Conservation (phyloP, 2,797 vertebrate genomes). For the Enoplosus armatus region DNA sequence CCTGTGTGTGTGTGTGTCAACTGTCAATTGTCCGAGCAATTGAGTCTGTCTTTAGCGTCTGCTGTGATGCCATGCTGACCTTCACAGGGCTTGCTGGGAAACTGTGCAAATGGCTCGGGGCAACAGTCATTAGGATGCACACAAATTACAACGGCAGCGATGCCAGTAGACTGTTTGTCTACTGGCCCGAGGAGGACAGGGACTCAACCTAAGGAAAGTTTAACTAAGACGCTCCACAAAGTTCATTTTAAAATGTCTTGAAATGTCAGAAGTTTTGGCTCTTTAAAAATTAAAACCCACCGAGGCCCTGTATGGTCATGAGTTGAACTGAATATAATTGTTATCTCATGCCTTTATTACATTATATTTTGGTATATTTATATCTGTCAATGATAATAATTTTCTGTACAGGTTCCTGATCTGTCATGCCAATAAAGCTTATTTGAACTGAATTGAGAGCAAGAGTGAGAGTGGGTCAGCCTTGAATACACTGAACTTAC, state of each 20-base stretch:
- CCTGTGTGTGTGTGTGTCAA: slow-evolving; percentile 14
- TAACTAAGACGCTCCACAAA: slow-evolving; percentile 47
- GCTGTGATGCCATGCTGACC: slow-evolving; percentile 68
- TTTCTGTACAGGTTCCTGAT: no score
- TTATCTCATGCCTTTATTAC: no score
- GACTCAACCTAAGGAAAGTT: slow-evolving; percentile 59
- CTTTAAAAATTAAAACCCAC: slow-evolving; percentile 2
- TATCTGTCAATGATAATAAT: no score
- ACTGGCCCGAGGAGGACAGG: slow-evolving; percentile 40
- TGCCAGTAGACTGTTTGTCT: slow-evolving; percentile 60
- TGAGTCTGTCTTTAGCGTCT: slow-evolving; percentile 59
- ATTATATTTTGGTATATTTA: no score
- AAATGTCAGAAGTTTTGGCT: slow-evolving; percentile 37
- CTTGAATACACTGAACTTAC: no score
- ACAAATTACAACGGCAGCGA: slow-evolving; percentile 69
- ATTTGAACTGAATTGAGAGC: no score
- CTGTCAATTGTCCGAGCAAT: slow-evolving; percentile 56
- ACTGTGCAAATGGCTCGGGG: slow-evolving; percentile 69
- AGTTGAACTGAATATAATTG: no score
- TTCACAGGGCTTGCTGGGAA: slow-evolving; percentile 65
- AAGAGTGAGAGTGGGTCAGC: no score
- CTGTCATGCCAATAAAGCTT: no score
- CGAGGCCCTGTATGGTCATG: no score
- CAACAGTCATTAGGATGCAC: slow-evolving; percentile 70
- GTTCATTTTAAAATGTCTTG: slow-evolving; percentile 35